Conservation (phyloP, 2,113 vertebrate species). For the Vanacampus margaritifer region DNA sequence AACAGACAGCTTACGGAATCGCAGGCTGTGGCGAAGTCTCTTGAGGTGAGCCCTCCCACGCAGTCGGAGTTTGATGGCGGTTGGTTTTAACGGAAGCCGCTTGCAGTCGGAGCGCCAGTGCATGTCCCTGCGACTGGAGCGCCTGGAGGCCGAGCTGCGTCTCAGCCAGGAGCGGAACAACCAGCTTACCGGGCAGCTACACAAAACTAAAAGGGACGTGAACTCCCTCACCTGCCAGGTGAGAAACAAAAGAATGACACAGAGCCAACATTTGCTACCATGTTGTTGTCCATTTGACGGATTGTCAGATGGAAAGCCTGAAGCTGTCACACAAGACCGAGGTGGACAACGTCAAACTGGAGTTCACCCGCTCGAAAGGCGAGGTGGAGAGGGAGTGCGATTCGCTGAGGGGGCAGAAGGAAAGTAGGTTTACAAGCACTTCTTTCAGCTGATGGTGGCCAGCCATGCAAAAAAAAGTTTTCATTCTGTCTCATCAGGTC, state of each 20-base stretch:
- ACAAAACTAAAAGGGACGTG: slow-evolving; percentile 84
- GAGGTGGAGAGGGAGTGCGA: slow-evolving; percentile 87
- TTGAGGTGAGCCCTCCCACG: slow-evolving; percentile 79
- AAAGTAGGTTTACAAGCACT: slow-evolving; percentile 71
- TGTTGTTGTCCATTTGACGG: background rate
- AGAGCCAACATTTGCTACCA: background rate
- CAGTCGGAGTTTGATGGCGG: background rate
- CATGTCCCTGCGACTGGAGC: slow-evolving; percentile 78
- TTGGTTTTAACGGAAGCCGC: background rate
- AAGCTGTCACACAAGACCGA: slow-evolving; percentile 87
- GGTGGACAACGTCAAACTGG: slow-evolving; percentile 83
- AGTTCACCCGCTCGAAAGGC: slow-evolving; percentile 81
- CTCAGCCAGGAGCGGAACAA: slow-evolving; percentile 80
- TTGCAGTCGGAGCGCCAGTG: slow-evolving; percentile 89
- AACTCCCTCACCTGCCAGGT: slow-evolving; percentile 77
- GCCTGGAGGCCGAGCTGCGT: slow-evolving; percentile 78
- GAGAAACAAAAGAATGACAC: background rate
- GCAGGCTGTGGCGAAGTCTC: slow-evolving; percentile 77
- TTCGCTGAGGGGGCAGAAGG: slow-evolving; percentile 80
- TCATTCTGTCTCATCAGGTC: slow-evolving; percentile 61
- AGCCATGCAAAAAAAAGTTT: background rate
- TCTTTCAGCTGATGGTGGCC: too few species aligned
- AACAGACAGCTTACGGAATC: slow-evolving; percentile 83
- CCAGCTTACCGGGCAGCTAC: slow-evolving; percentile 75
- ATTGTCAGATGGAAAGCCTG: slow-evolving; percentile 81